Percentiles rank a stretch among this genome's conserved stretches.
Conservation (phyloP, 2,113 vertebrate species). For the Athene noctua region DNA sequence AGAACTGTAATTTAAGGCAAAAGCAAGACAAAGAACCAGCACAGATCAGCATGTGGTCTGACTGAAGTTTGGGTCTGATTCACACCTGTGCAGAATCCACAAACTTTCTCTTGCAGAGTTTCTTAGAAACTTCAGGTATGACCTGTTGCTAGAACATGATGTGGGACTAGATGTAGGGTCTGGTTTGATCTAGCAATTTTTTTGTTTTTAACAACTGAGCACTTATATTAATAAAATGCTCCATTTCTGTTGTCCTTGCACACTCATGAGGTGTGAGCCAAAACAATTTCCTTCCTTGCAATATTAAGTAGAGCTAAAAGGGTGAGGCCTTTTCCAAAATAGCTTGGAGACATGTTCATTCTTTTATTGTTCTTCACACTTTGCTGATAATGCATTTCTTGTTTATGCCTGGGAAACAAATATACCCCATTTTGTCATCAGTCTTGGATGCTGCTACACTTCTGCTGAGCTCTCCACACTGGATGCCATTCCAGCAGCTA, state of each 20-base stretch:
- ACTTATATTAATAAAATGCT: background rate
- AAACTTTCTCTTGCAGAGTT: background rate
- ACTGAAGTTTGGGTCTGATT: background rate
- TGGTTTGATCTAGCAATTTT: background rate
- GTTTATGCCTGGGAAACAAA: slow-evolving; percentile 19
- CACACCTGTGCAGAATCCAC: background rate
- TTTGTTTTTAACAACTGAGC: background rate
- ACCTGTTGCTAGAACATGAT: background rate
- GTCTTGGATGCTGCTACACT: background rate
- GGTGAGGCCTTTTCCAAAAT: background rate
- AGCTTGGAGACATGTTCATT: background rate
- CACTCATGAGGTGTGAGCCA: background rate
- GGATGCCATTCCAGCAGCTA: background rate
- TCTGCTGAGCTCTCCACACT: background rate
- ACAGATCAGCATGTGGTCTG: background rate
- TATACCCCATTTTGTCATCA: background rate
- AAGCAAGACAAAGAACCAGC: background rate
- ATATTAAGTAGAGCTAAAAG: background rate
- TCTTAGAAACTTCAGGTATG: background rate
- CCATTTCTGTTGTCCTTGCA: background rate
- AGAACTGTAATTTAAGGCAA: background rate
- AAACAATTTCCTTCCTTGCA: background rate
- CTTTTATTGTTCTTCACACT: slow-evolving; percentile 28
- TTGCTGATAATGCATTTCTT: slow-evolving; percentile 41
- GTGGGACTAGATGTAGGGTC: background rate